These are phyloP conservation scores for Poecilia latipinna DNA, from an alignment of 2,113 vertebrate genomes.

Conservation along the genomic window DNA sequence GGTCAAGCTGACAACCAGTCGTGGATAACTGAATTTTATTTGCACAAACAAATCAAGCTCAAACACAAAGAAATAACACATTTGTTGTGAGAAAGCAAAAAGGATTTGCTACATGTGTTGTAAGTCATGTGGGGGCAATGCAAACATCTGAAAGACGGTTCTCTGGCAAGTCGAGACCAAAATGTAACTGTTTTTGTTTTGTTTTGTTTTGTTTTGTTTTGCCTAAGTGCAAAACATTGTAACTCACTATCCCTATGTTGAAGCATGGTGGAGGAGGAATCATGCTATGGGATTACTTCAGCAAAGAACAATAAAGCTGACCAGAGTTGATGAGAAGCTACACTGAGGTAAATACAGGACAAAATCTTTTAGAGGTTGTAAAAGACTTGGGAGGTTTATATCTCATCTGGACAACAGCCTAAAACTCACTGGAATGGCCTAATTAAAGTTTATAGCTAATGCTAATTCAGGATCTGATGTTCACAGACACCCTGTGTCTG, in stretches of 20 bases:
- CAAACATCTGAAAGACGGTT: no score
- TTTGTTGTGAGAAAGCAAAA: neutral
- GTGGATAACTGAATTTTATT: neutral
- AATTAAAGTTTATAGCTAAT: neutral
- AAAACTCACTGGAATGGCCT: neutral
- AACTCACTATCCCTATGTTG: neutral
- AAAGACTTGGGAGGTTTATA: neutral
- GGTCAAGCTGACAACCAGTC: neutral
- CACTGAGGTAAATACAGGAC: no score
- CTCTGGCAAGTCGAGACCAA: no score
- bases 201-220: no score
- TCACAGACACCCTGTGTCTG: neutral
- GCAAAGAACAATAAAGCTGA: neutral
- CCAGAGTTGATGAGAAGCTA: neutral
- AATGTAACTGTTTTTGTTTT: no score
- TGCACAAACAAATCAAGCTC: neutral
- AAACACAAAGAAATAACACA: neutral
- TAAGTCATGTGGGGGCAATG: no score
- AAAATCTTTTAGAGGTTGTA: neutral
- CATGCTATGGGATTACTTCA: neutral
- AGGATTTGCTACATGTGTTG: neutral
- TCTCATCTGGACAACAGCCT: neutral
- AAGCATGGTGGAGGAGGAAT: neutral
- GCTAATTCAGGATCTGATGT: neutral
- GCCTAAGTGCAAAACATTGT: neutral